Evolutionary conservation across 2,113 vertebrate species (phyloP).

Genomic region (Zingel zingel): DNA sequence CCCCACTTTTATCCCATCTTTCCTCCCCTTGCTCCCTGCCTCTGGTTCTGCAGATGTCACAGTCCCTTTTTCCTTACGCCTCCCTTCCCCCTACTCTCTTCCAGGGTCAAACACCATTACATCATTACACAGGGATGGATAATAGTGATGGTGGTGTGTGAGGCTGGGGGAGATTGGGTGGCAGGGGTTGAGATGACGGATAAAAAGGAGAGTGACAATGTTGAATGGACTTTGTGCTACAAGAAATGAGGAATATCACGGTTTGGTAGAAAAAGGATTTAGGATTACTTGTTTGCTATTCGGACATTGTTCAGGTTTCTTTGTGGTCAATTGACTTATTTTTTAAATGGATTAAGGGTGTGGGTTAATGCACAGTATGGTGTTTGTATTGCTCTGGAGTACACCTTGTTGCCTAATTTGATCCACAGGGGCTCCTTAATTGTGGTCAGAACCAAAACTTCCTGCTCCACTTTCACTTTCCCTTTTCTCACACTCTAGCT

Average conservation of each 20-base stretch:
- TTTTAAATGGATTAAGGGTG: constrained; percentile 17
- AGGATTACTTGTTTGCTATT: constrained; percentile 13
- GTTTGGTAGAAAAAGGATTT: constrained; percentile 14
- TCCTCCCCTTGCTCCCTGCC: constrained; percentile 66
- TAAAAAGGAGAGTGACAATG: constrained; percentile 52
- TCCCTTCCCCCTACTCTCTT: constrained; percentile 70
- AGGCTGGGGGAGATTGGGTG: constrained; percentile 11
- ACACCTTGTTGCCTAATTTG: constrained; percentile 71
- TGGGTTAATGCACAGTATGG: constrained; percentile 19
- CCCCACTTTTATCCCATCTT: constrained; percentile 49
- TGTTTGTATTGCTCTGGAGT: constrained; percentile 60
- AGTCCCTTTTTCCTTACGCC: constrained; percentile 67
- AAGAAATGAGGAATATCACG: constrained; percentile 23
- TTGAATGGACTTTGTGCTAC: constrained; percentile 35
- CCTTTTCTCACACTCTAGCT: neutral
- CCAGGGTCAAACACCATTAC: constrained; percentile 81
- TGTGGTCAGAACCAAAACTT: constrained; percentile 65
- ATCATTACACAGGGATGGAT: constrained; percentile 74
- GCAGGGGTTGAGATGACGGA: constrained; percentile 43
- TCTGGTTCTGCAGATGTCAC: constrained; percentile 84
- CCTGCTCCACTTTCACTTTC: constrained; percentile 54
- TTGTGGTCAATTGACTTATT: constrained; percentile 40
- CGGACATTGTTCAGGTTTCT: constrained; percentile 25
- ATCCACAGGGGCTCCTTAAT: constrained; percentile 72
- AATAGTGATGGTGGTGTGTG: constrained; percentile 51